phyloP scores from a whole-genome alignment of 2,888 invertebrate species.

The Pyrrhosoma nymphula region DNA sequence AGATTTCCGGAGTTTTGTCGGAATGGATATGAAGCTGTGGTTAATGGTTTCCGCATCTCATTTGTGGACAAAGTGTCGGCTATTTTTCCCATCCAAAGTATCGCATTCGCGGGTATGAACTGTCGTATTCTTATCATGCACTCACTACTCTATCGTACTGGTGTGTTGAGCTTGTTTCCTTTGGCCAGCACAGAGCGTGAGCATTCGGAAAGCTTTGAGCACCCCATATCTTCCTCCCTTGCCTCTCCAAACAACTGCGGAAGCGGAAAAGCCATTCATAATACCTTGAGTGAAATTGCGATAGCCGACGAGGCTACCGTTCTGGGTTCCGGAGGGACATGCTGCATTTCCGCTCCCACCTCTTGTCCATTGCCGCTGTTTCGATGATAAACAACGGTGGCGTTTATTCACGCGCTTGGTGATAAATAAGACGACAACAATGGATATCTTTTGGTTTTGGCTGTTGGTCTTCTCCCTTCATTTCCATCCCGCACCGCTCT shows the following conservation, averaged over 20 bases:
- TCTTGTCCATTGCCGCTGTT: background rate
- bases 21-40: too few relatives aligned
- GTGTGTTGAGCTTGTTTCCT: background rate
- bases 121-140: too few relatives aligned
- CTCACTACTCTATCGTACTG: too few relatives aligned
- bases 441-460: conserved; percentile 3
- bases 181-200: background rate
- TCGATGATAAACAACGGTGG: background rate
- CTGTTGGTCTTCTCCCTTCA: background rate
- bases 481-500: background rate
- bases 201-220: background rate
- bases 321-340: background rate
- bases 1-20: too few relatives aligned
- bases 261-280: background rate
- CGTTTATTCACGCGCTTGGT: background rate
- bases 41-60: too few relatives aligned
- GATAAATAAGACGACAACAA: conserved; percentile 35
- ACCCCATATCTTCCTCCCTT: background rate
- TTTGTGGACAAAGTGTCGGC: too few relatives aligned
- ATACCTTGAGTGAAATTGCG: background rate
- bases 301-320: background rate
- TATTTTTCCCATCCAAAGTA: too few relatives aligned
- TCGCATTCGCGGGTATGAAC: too few relatives aligned
- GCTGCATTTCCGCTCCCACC: background rate
- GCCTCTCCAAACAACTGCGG: background rate